Percentiles rank a stretch among this genome's conserved stretches.
phyloP scores from a whole-genome alignment of 2,888 invertebrate species.

The Acrocera orbiculus region DNA sequence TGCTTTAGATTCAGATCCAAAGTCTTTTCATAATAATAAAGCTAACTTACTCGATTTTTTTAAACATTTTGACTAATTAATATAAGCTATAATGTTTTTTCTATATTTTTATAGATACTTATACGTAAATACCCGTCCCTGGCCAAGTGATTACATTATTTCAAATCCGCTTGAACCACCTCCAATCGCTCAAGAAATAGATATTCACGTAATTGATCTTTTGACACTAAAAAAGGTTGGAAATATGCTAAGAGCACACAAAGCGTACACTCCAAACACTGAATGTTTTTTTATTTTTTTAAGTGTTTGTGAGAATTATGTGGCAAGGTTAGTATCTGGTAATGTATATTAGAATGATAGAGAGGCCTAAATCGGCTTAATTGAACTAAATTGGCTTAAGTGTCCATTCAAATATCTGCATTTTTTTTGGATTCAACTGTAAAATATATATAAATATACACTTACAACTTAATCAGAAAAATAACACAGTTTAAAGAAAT shows the following conservation, averaged over 20 bases:
- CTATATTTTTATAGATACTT: slow-evolving; percentile 45
- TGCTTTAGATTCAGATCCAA: no score
- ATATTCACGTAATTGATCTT: slow-evolving; percentile 72
- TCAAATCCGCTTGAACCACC: slow-evolving; percentile 62
- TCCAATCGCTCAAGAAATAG: slow-evolving; percentile 71
- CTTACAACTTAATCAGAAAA: no score
- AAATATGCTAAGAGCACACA: slow-evolving; percentile 58
- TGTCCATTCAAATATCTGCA: no score
- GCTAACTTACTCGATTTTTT: no score
- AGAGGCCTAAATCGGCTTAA: no score
- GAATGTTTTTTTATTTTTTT: slow-evolving; percentile 77
- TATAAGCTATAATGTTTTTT: no score
- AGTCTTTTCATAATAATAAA: no score
- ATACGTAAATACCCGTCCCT: slow-evolving; percentile 67
- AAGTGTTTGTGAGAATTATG: slow-evolving; percentile 64
- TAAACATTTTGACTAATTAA: background rate
- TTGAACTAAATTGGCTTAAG: no score
- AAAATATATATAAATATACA: no score
- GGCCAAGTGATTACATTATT: slow-evolving; percentile 60
- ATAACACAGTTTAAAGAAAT: no score
- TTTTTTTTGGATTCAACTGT: no score
- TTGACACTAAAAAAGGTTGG: slow-evolving; percentile 57
- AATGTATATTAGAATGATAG: no score
- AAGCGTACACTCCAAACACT: slow-evolving; percentile 67
- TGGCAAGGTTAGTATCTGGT: slow-evolving; percentile 75